Percentiles rank a stretch among this genome's conserved stretches.
Conservation (phyloP, 2,888 invertebrate genomes). For the Noctua janthina region DNA sequence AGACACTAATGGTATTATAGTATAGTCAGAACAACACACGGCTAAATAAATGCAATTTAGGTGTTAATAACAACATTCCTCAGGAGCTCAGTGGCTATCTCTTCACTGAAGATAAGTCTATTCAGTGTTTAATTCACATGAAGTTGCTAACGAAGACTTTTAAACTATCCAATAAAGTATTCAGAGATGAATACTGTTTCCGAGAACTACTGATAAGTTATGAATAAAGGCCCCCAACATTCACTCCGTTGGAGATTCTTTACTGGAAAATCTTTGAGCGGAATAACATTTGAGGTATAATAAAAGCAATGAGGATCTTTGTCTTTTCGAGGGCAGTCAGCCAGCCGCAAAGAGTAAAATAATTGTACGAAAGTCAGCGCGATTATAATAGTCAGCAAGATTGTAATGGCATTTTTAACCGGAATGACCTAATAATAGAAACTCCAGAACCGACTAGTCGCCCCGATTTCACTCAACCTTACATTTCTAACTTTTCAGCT, state of each 20-base stretch:
- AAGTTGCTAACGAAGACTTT: constrained; percentile 8
- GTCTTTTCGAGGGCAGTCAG: neutral
- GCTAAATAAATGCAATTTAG: neutral
- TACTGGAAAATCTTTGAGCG: neutral
- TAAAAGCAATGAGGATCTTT: neutral
- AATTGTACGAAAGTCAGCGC: neutral
- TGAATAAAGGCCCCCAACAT: neutral
- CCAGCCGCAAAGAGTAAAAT: neutral
- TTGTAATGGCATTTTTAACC: neutral
- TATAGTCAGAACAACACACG: neutral
- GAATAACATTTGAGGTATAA: neutral
- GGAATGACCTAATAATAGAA: neutral
- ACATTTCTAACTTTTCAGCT: neutral
- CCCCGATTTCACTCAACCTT: neutral
- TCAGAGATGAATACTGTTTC: neutral
- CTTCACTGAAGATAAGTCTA: neutral
- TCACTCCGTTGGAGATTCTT: neutral
- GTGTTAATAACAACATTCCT: neutral
- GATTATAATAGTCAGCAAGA: no score
- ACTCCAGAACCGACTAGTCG: neutral
- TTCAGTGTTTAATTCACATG: constrained; percentile 10
- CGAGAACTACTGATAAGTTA: neutral
- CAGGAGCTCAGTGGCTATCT: neutral
- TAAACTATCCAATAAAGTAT: neutral
- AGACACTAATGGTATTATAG: neutral